Evolutionary conservation across 2,797 vertebrate species (phyloP), one percentile per base, ranked within the genome.

Genomic region (Esox lucius): DNA sequence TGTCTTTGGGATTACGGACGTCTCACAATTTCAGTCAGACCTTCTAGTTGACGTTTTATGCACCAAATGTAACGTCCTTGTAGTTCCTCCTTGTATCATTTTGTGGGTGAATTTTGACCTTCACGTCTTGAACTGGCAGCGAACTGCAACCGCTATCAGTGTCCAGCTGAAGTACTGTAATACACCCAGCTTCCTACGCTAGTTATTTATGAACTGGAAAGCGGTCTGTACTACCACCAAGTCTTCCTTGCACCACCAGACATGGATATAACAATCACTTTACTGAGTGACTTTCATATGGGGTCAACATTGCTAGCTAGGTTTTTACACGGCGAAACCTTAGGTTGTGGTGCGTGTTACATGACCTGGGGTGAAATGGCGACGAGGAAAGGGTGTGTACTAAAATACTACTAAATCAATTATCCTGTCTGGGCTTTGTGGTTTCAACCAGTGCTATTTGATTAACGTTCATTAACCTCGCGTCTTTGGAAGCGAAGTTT

Each of bases 61-160:
- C 22, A 3, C 65, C 11, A 8, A 0, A 13, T 71, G 28, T 28
- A n/a, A 51, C 0, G 4, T 65, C 5, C 3, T n/a, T 8, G 16
- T 5, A 31, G 4, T 12, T 3, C 28, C 22, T 67, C 80, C 28
- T 2, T 15, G 62, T 24, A 72, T 73, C 68, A 6, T 68, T 68
- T 61, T 65, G 11, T 8, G 42, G 80, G 17, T 81, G 61, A 53
- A 85, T 87, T 82, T 70, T 92, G 91, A 92, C 91, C 91, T 92
- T 92, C 90, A 92, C 22, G 73, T 70, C 71, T 77, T 68, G 73
- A 56, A 64, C 65, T 79, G 56, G 64, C 80, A 88, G 87, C 87
- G 79, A 24, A 59, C 4, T 31, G 4, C 5, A 56, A n/a, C 51
- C 11, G 49, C 28, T 90, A 88, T 87, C 87, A 31, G n/a, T 61